Evolutionary conservation across 1,140 invertebrate genomes (phyloP), one percentile per base, ranked within the genome.

Genomic region (Apis florea): DNA sequence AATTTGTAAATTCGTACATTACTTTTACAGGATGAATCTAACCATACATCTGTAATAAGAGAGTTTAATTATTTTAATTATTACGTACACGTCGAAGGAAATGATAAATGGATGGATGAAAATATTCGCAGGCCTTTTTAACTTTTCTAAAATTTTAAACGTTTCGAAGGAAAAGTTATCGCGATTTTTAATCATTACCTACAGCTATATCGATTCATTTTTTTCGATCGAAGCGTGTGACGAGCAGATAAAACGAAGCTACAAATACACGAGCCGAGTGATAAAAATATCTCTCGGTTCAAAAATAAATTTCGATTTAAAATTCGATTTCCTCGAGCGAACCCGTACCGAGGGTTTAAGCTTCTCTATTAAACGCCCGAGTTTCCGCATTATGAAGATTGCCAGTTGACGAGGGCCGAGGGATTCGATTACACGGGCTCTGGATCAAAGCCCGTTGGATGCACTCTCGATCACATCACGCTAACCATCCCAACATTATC

Each of bases 391-490:
- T 72, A 79, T 63, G 77, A 69, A 72, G 69, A 79, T 79, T 79
- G 54, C 68, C 53, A 49, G 58, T 26, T 79, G 26, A 56, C 47
- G 56, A 70, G 56, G 26, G n/a, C 53, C 76, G 51, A 31, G 59
- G 26, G 67, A 49, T 53, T 61, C 76, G 67, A 79, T 71, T 79
- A 71, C 68, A 79, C 56, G 49, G 63, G 68, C 49, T 26, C 31
- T 31, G 31, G 83, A 84, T 73, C 64, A 67, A 85, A 76, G 83
- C 66, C 83, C 72, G 59, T 31, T 40, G 26, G 61, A 59, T 64
- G 82, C 63, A 69, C 83, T 84, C 79, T 83, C 83, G 83, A 83
- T 85, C 64, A 53, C 47, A n/a, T n/a, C n/a, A 40, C 31, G 49
- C 59, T 12, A 79, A 71, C 66, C 67, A 67, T 67, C 79, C 69